These are phyloP conservation scores for Silurus aristotelis DNA, from an alignment of 2,797 vertebrate genomes.

Conservation along the genomic window DNA sequence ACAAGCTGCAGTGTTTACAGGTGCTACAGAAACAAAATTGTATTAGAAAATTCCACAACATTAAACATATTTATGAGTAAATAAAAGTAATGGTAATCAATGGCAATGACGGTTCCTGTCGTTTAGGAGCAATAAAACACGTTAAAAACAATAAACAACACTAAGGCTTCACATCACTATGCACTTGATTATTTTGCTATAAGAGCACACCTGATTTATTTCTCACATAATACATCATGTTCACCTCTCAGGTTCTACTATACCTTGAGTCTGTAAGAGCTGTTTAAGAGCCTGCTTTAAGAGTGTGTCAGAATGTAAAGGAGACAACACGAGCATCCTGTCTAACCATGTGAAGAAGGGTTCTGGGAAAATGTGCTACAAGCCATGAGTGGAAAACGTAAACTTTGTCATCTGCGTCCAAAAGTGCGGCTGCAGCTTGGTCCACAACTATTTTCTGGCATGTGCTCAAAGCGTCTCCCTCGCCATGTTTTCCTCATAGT, in stretches of 20 bases:
- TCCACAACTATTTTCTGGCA: conserved; percentile 76
- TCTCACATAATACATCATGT: conserved; percentile 3
- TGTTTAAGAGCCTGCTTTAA: conserved; percentile 58
- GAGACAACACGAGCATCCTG: conserved; percentile 60
- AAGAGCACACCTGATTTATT: background rate
- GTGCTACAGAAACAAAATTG: background rate
- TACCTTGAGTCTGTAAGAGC: conserved; percentile 14
- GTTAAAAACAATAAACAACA: background rate
- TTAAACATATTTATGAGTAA: background rate
- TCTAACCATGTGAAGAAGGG: conserved; percentile 54
- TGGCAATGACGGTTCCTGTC: background rate
- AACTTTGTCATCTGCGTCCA: conserved; percentile 79
- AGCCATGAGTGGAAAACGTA: conserved; percentile 65
- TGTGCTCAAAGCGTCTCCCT: conserved; percentile 71
- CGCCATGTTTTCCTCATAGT: conserved; percentile 31
- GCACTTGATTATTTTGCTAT: background rate
- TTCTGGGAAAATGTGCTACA: conserved; percentile 58
- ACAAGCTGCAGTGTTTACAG: background rate
- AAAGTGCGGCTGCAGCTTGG: conserved; percentile 68
- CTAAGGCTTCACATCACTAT: background rate
- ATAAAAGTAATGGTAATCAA: background rate
- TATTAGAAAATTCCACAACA: background rate
- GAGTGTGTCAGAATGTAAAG: conserved; percentile 71
- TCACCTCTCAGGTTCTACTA: background rate
- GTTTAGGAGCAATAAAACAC: background rate